Percentiles rank a stretch among this genome's conserved stretches.
Evolutionary conservation across 2,888 invertebrate species (phyloP).

Genomic region (Spilosoma lubricipeda): DNA sequence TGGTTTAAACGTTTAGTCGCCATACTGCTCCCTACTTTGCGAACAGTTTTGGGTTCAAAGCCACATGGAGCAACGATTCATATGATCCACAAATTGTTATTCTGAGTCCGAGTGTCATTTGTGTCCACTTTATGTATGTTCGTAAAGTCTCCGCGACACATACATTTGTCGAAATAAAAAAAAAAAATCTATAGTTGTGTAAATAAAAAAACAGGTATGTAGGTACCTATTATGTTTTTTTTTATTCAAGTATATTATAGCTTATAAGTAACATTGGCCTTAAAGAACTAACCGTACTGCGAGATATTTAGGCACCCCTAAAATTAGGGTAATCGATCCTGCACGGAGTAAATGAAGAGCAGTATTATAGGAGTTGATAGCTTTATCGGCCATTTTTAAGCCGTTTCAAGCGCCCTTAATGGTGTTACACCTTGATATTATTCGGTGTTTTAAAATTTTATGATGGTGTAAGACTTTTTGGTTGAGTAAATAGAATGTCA

Average conservation of each 20-base stretch:
- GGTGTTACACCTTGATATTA: conserved; percentile 33
- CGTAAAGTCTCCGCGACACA: too few species aligned
- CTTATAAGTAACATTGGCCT: conserved; percentile 22
- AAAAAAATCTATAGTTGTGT: too few species aligned
- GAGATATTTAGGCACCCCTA: conserved; percentile 65
- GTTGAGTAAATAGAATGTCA: background rate
- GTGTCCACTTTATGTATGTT: too few species aligned
- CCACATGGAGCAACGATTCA: too few species aligned
- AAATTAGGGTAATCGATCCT: conserved; percentile 71
- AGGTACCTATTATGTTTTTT: too few species aligned
- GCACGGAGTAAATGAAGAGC: conserved; percentile 65
- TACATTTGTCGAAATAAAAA: too few species aligned
- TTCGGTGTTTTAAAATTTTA: conserved; percentile 13
- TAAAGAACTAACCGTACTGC: conserved; percentile 58
- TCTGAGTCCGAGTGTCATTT: too few species aligned
- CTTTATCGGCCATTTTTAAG: conserved; percentile 64
- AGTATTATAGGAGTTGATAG: conserved; percentile 65
- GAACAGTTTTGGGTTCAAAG: too few species aligned
- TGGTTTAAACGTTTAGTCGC: too few species aligned
- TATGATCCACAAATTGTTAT: too few species aligned
- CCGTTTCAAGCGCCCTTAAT: conserved; percentile 53
- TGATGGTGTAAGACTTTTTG: conserved; percentile 3
- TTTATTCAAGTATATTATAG: conserved; percentile 1
- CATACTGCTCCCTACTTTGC: too few species aligned
- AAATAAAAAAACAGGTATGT: too few species aligned